Base-by-base conservation (phyloP, 2,888 invertebrate genomes). In the Pedicia rivosa region DNA sequence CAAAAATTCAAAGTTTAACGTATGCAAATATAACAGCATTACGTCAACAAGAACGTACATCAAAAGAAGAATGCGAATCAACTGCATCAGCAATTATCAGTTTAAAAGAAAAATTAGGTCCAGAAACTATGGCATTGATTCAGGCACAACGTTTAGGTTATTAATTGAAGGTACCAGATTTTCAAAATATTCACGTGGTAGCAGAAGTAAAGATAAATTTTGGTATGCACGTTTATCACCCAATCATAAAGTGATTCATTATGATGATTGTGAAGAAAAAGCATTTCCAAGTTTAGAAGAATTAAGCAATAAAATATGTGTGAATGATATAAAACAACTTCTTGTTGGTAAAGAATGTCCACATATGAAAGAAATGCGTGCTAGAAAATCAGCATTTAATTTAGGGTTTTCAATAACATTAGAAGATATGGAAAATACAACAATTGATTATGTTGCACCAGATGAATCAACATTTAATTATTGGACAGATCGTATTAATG, bases 401-500 rank as follows among this genome's bases (percentile, higher is more conserved):
- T 62, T 87, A 43, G n/a, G n/a, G n/a, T 90, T 90, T 55, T 87
- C 88, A 2, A 67, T 91, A 30, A 78, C 81, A 33, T 64, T 84
- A 30, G 87, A 88, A 55, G 81, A 80, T 28, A 77, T 78, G 35
- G 84, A 88, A 59, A 72, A 81, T 33, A 71, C 79, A 26, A 82
- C 84, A 6, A 62, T 92, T 44, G 88, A 92, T 58, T 94, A 94
- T 63, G 81, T 92, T 2, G 92, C 94, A 4, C 83, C 88, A 0
- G 87, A 87, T 59, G 90, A 92, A 51, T 73, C 74, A 50, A 70
- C 79, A 9, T 86, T 81, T 53, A 82, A 87, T 54, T 87, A 84
- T 59, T 97, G 95, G 95, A 87, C 87, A 0, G 95, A 97, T 63
- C 95, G 92, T 4, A 78, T 95, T 32, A 90, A 91, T 59, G 83